phyloP scores from a whole-genome alignment of 92 coral and sea anemone species.

The Porites evermanni region DNA sequence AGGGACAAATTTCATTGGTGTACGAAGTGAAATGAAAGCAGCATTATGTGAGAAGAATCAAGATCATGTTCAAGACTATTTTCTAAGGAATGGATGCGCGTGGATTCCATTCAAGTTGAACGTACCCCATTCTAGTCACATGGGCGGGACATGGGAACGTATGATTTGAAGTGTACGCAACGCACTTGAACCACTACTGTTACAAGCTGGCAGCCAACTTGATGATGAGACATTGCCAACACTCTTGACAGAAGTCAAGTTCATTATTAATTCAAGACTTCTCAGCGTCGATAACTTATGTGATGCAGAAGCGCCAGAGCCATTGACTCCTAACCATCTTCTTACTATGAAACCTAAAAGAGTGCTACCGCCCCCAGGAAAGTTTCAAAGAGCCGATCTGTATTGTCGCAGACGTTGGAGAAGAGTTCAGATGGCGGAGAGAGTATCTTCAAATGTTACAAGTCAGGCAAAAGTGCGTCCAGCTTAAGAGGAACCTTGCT shows the following conservation, averaged over 20 bases:
- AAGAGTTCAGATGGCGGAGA: too few species aligned
- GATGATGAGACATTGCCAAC: constrained; percentile 49
- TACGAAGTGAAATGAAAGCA: too few species aligned
- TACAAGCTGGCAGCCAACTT: constrained; percentile 27
- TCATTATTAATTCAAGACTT: constrained; percentile 61
- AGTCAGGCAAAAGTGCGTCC: too few species aligned
- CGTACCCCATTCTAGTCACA: constrained; percentile 1
- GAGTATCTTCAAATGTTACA: too few species aligned
- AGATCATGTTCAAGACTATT: not conserved
- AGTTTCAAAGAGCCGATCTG: too few species aligned
- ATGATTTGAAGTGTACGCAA: constrained; percentile 30
- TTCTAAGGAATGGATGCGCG: not conserved
- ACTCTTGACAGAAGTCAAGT: constrained; percentile 57
- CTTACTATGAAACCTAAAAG: too few species aligned
- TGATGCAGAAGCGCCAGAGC: too few species aligned
- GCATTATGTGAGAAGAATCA: not conserved
- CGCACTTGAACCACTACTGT: constrained; percentile 30
- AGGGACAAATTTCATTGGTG: not conserved
- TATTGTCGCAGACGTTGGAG: too few species aligned
- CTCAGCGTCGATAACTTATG: constrained; percentile 8
- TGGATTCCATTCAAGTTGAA: constrained; percentile 25
- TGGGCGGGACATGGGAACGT: constrained; percentile 47
- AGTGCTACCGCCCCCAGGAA: too few species aligned
- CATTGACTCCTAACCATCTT: too few species aligned
- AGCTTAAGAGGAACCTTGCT: too few species aligned